Base-by-base conservation (phyloP, 2,888 invertebrate species). In the Polymixis flavicincta region DNA sequence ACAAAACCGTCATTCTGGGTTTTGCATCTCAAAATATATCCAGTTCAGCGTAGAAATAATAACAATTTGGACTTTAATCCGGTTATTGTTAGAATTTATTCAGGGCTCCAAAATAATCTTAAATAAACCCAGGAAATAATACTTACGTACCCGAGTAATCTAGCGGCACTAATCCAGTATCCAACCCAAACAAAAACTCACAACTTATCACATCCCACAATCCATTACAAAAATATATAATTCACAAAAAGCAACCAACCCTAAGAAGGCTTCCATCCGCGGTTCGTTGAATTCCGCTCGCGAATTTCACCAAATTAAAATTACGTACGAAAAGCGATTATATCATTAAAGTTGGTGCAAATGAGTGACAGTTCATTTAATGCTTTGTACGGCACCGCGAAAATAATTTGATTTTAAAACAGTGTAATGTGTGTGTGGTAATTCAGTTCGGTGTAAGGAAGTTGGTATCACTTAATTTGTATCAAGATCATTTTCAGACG, bases 361-460 rank as follows among this genome's bases (percentile, higher is more conserved):
- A 83, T 88, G 86, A 89, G 82, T 89, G 88, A 87, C 89, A 89
- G 86, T 78, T 85, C 82, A 86, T 86, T 89, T 84, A 76, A 71
- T 54, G 69, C 76, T 71, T 70, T 78, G 66, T 63, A 60, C 71
- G 59, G 22, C 0, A 57, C 28, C 69, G 54, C 32, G 74, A 66
- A 77, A 78, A 71, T 84, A 87, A 88, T 84, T 80, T 81, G 57
- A 81, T 77, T 82, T 81, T 70, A 74, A 73, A 80, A 70, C 73
- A 22, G 55, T 52, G 5, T n/a, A n/a, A n/a, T n/a, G 59, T 78
- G 59, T 61, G 52, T 37, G n/a, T 28, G 50, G 13, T 71, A 71
- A 82, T 72, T 17, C 25, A 17, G 32, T 59, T 59, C 48, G 5
- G 14, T 48, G 60, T 57, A 19, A 25, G 28, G 37, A 67, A 65